Base-by-base conservation (phyloP, 2,113 vertebrate species). In the Rallus limicola region DNA sequence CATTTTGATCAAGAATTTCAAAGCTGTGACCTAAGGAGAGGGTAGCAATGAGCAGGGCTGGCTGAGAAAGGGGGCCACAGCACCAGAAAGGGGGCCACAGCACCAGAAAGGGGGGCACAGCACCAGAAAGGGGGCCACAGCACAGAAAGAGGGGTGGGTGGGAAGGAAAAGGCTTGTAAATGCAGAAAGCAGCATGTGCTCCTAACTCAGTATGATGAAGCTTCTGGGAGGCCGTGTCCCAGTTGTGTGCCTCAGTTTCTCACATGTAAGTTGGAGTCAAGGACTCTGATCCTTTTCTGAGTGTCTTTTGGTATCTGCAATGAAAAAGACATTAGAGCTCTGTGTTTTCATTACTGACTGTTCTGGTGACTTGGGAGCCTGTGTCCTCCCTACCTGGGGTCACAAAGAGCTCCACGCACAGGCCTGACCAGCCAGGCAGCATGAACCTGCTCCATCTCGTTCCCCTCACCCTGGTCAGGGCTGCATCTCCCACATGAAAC, bases 391-490 rank as follows among this genome's bases (percentile, higher is more conserved):
- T 23, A 15, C 21, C 31, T 50, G 42, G 31, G n/a, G 26, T 50
- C n/a, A 48, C 55, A 53, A 50, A 34, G 60, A 70, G 14, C 44
- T 40, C 16, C 26, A 17, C 26, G 15, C 8, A 1, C 29, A 55
- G 24, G 34, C 28, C 33, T 42, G n/a, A 14, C 56, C 46, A 70
- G 14, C 12, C 2, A 0, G 26, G 25, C 17, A 1, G 6, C 13
- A 20, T 67, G 44, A 82, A 16, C 56, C 21, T 50, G 34, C 17
- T 1, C 33, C 44, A 5, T 7, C 50, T 46, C 26, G 25, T n/a
- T 42, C 38, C n/a, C 52, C n/a, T 80, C 42, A 5, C 29, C 53
- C 16, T 2, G 0, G 0, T 25, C 8, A 10, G 25, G 17, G 25
- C 25, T 46, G 20, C n/a, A 5, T 33, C 52, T 87, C 60, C 60